Evolutionary conservation across 1,140 invertebrate species (phyloP).

Genomic region (Cepaea nemoralis): DNA sequence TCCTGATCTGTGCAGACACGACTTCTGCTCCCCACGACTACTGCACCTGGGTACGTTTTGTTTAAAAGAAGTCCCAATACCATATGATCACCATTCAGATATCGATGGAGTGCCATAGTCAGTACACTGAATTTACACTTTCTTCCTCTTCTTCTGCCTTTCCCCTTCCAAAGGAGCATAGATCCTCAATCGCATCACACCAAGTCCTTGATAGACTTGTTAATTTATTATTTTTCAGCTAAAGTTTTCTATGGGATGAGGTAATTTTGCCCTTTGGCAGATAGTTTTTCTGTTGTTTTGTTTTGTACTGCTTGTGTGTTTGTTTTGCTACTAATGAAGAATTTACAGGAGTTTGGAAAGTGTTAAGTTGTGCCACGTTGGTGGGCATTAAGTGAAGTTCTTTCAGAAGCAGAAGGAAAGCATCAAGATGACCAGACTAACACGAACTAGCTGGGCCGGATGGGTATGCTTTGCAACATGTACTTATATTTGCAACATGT

Average conservation of each 20-base stretch:
- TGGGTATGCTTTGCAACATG: conserved; percentile 29
- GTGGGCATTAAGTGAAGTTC: conserved; percentile 23
- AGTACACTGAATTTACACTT: too few relatives aligned
- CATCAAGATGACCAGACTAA: conserved; percentile 2
- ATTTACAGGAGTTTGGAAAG: conserved; percentile 29
- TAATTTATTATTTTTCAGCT: too few relatives aligned
- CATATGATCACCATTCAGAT: neutral
- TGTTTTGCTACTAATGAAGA: conserved; percentile 10
- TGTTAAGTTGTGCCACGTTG: neutral
- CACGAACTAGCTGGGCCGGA: conserved; percentile 32
- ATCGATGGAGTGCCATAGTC: neutral
- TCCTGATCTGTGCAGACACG: too few relatives aligned
- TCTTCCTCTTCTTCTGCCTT: too few relatives aligned
- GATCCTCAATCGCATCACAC: too few relatives aligned
- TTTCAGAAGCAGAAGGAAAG: conserved; percentile 11
- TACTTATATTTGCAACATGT: neutral
- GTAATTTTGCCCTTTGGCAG: too few relatives aligned
- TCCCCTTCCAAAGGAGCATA: too few relatives aligned
- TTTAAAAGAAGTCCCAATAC: neutral
- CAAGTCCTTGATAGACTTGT: too few relatives aligned
- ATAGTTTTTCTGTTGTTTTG: too few relatives aligned
- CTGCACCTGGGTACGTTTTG: too few relatives aligned
- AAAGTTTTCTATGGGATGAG: too few relatives aligned
- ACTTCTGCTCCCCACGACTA: too few relatives aligned
- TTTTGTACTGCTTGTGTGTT: conserved; percentile 14